A percentile compares a stretch with the other conserved stretches of the same genome.
These are phyloP conservation scores for Drosophila setifemur DNA, from an alignment of 1,140 invertebrate genomes.

Conservation along the genomic window DNA sequence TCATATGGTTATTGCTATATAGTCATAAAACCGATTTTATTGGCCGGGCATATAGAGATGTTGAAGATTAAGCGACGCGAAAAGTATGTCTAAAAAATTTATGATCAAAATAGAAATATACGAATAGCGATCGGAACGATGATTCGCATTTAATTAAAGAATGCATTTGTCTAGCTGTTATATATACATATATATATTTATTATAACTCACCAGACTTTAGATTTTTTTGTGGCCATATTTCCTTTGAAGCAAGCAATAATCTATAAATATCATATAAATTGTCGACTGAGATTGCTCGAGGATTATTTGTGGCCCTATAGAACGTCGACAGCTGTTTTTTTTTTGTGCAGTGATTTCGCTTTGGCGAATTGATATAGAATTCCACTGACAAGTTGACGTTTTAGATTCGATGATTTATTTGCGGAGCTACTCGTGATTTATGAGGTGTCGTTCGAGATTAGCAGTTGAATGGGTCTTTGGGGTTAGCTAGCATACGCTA, in stretches of 20 bases:
- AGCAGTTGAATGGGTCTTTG: constrained; percentile 43
- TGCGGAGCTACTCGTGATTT: constrained; percentile 44
- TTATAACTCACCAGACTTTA: no score
- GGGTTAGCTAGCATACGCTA: constrained; percentile 15
- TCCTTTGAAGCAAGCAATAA: neutral
- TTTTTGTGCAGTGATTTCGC: constrained; percentile 52
- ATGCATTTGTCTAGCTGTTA: no score
- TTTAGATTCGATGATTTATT: constrained; percentile 68
- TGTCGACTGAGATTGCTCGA: constrained; percentile 32
- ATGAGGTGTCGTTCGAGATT: constrained; percentile 70
- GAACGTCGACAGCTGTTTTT: constrained; percentile 39
- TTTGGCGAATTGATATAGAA: constrained; percentile 50
- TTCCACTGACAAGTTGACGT: constrained; percentile 57
- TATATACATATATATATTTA: no score
- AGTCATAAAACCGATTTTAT: constrained; percentile 62
- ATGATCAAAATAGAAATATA: constrained; percentile 45
- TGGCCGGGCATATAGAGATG: constrained; percentile 48
- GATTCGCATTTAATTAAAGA: neutral
- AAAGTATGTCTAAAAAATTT: constrained; percentile 50
- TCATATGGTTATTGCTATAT: constrained; percentile 48
- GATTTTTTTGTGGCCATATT: neutral
- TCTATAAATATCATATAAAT: constrained; percentile 32
- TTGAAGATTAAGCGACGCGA: constrained; percentile 47
- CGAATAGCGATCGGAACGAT: neutral
- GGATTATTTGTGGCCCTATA: constrained; percentile 42